Percentiles rank a stretch among this genome's conserved stretches.
phyloP scores from a whole-genome alignment of 1,140 invertebrate genomes.

The Drosophila pruinosa region DNA sequence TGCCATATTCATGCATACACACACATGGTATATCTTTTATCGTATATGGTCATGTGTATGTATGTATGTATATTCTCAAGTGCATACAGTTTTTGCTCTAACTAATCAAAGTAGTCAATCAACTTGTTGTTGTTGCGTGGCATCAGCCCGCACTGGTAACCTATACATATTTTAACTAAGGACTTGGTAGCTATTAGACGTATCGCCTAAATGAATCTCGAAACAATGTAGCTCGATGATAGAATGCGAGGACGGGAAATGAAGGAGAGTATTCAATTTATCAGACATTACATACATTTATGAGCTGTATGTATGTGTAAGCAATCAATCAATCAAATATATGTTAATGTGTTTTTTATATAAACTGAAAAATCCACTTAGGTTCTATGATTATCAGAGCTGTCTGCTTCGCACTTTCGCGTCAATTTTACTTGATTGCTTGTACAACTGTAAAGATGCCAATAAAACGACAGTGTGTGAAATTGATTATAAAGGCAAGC shows the following conservation, averaged over 20 bases:
- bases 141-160: conserved; percentile 50
- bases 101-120: conserved; percentile 67
- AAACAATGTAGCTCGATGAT: conserved; percentile 35
- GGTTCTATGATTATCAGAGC: conserved; percentile 31
- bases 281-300: conserved; percentile 18
- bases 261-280: conserved; percentile 25
- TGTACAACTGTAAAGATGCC: not conserved
- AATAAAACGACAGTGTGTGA: not conserved
- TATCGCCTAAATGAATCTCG: conserved; percentile 68
- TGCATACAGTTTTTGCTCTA: conserved; percentile 68
- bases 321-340: conserved; percentile 70
- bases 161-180: conserved; percentile 79
- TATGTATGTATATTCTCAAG: conserved; percentile 15
- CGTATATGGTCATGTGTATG: conserved; percentile 1
- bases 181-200: conserved; percentile 75
- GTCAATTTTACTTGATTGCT: not conserved
- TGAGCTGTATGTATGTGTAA: conserved; percentile 30
- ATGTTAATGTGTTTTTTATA: conserved; percentile 64
- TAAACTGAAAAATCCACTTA: conserved; percentile 31
- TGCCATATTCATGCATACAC: conserved; percentile 10
- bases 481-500: not conserved
- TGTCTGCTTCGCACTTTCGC: not conserved
- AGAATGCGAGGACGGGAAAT: conserved; percentile 4
- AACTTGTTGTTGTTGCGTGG: conserved; percentile 64
- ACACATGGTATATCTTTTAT: too few species aligned